These are phyloP conservation scores for Schizaphis graminum DNA, from an alignment of 2,888 invertebrate species.

Conservation along the genomic window DNA sequence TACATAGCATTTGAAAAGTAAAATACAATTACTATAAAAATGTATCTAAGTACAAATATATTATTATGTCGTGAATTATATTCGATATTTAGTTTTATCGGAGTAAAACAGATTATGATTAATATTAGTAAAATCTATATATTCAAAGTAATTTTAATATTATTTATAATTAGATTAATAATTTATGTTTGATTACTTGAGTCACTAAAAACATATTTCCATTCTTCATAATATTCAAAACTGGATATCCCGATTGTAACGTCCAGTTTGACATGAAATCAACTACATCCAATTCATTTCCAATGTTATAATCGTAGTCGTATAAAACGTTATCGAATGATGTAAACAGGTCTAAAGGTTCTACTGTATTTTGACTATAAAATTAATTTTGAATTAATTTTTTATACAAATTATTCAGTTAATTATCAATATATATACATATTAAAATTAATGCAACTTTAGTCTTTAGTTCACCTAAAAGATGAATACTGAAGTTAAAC, in stretches of 20 bases:
- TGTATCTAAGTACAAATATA: too few relatives aligned
- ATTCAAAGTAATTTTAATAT: too few relatives aligned
- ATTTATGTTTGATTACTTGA: slow-evolving; percentile 25
- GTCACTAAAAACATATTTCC: slow-evolving; percentile 71
- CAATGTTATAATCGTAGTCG: slow-evolving; percentile 6
- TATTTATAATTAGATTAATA: too few relatives aligned
- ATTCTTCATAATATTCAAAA: slow-evolving; percentile 74
- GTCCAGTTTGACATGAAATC: slow-evolving; percentile 84
- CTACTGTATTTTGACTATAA: background rate
- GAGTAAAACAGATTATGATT: too few relatives aligned
- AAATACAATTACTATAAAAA: too few relatives aligned
- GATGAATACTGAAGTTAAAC: background rate
- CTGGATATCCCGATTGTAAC: slow-evolving; percentile 79
- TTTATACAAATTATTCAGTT: background rate
- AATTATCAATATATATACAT: too few relatives aligned
- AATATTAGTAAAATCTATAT: too few relatives aligned
- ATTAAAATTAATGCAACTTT: too few relatives aligned
- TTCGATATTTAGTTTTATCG: too few relatives aligned
- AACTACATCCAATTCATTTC: slow-evolving; percentile 68
- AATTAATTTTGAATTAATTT: background rate
- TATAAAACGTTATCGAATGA: slow-evolving; percentile 71
- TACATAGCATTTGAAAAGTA: too few relatives aligned
- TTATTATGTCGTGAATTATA: too few relatives aligned
- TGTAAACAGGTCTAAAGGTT: slow-evolving; percentile 63
- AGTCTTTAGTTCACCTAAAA: too few relatives aligned